phyloP scores from a whole-genome alignment of 2,797 vertebrate genomes.

The Podarcis lilfordi region DNA sequence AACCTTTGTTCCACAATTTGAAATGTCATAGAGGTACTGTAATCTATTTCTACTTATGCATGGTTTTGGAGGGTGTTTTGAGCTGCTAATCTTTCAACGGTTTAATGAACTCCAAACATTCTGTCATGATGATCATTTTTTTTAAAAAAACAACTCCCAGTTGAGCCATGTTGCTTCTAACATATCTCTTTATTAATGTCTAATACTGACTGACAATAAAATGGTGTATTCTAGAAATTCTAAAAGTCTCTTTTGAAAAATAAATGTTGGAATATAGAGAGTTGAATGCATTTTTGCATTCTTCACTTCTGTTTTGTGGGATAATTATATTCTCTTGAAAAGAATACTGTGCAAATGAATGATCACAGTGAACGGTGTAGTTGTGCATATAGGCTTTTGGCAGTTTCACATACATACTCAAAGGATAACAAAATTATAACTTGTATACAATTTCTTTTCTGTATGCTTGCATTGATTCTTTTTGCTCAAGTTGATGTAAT shows the following conservation, averaged over 20 bases:
- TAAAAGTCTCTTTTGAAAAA: slow-evolving; percentile 3
- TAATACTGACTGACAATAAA: neutral
- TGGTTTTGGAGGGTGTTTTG: neutral
- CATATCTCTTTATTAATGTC: neutral
- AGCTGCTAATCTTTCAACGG: neutral
- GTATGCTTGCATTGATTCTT: neutral
- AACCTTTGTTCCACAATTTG: neutral
- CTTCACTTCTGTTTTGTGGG: slow-evolving; percentile 6
- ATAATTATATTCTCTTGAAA: slow-evolving; percentile 1
- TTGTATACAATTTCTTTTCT: slow-evolving; percentile 5
- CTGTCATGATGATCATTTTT: too few relatives aligned
- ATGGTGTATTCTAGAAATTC: neutral
- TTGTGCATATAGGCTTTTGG: neutral
- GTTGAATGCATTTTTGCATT: neutral
- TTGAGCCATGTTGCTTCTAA: neutral
- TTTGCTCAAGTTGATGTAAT: too few relatives aligned
- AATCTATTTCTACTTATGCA: neutral
- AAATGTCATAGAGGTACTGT: neutral
- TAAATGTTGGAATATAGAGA: neutral
- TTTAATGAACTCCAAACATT: neutral
- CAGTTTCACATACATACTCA: neutral
- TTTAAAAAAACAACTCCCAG: too few relatives aligned
- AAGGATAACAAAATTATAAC: neutral
- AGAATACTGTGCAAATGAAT: neutral
- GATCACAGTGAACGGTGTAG: neutral